Evolutionary conservation across 1,140 invertebrate species (phyloP).

Genomic region (Solenopsis fugax): DNA sequence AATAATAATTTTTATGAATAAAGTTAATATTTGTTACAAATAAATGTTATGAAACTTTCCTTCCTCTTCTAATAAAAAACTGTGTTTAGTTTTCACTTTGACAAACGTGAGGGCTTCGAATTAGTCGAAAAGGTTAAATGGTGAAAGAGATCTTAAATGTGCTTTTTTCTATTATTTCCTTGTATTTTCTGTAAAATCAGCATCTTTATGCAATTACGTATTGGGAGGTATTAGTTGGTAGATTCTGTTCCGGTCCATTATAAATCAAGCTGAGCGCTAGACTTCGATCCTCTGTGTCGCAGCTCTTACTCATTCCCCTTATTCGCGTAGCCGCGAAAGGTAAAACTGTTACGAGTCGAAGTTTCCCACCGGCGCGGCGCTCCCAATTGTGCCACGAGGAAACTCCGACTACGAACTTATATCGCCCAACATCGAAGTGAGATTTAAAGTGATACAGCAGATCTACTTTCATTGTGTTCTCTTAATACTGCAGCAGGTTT

Average conservation of each 20-base stretch:
- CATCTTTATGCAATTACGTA: neutral
- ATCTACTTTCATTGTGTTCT: conserved; percentile 6
- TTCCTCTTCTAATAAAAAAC: too few species aligned
- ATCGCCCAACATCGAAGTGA: conserved; percentile 31
- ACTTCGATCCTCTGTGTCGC: conserved; percentile 13
- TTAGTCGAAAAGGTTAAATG: too few species aligned
- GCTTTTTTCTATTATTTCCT: neutral
- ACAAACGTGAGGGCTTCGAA: too few species aligned
- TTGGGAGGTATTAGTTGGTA: neutral
- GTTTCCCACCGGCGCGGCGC: conserved; percentile 3
- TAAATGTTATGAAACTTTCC: too few species aligned
- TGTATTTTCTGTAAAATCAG: neutral
- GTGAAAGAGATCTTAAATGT: too few species aligned
- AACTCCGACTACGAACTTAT: conserved; percentile 36
- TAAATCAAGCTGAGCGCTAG: conserved; percentile 23
- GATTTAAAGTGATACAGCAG: conserved; percentile 54
- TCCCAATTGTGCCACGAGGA: conserved; percentile 51
- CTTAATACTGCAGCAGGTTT: conserved; percentile 14
- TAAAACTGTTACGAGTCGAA: conserved; percentile 56
- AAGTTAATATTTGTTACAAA: too few species aligned
- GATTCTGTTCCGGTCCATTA: neutral
- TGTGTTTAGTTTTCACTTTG: too few species aligned
- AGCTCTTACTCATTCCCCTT: conserved; percentile 41
- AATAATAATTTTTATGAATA: too few species aligned
- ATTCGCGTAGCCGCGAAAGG: conserved; percentile 38